phyloP scores from a whole-genome alignment of 2,113 vertebrate genomes.

The Marcusenius ussheri region DNA sequence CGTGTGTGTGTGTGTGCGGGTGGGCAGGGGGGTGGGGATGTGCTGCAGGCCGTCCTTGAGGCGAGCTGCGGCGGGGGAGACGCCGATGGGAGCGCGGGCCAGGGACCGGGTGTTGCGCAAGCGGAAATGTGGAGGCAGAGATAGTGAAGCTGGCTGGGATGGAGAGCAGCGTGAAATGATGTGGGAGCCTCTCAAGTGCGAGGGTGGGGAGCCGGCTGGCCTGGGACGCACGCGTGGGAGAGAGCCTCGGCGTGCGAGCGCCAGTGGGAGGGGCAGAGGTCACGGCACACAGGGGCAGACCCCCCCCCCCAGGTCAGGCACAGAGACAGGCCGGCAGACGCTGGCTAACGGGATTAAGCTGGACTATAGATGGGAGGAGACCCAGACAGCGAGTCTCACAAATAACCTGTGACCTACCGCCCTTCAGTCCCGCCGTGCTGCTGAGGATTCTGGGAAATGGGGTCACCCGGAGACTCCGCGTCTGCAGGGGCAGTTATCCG shows the following conservation, averaged over 20 bases:
- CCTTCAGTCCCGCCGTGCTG: not conserved
- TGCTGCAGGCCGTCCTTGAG: not conserved
- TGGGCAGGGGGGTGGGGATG: not conserved
- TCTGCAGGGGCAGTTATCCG: not conserved
- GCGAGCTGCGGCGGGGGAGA: not conserved
- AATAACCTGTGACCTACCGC: constrained; percentile 3
- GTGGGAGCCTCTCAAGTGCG: not conserved
- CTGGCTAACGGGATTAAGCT: constrained; percentile 20
- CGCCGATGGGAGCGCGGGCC: not conserved
- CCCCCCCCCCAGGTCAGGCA: constrained; percentile 5
- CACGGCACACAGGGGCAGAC: not conserved
- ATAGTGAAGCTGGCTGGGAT: not conserved
- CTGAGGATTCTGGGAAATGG: constrained; percentile 18
- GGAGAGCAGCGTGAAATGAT: not conserved
- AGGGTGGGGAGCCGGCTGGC: not conserved
- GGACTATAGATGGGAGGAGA: constrained; percentile 12
- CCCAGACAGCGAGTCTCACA: constrained; percentile 21
- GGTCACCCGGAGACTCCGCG: constrained; percentile 2
- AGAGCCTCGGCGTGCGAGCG: not conserved
- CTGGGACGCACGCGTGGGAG: not conserved
- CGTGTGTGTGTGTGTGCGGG: no score
- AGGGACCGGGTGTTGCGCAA: not conserved
- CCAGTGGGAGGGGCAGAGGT: not conserved
- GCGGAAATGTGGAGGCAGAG: not conserved
- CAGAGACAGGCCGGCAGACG: constrained; percentile 14